Percentiles rank a stretch among this genome's conserved stretches.
These are phyloP conservation scores for Apogon talboti DNA, from an alignment of 2,797 vertebrate species.

Conservation along the genomic window DNA sequence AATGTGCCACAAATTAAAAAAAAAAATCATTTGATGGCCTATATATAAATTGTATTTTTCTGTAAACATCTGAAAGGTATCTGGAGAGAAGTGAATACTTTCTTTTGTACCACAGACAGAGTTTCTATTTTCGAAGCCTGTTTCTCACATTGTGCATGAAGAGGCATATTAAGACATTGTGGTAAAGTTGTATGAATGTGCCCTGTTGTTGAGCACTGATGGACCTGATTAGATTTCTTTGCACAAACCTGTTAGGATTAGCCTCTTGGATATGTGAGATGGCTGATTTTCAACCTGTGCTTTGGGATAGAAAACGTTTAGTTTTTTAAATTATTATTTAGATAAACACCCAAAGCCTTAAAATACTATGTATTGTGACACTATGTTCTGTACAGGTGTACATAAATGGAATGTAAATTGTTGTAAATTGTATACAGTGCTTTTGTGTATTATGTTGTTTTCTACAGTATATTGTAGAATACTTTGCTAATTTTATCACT, in stretches of 20 bases:
- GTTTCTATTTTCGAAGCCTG: slow-evolving; percentile 54
- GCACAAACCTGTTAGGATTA: slow-evolving; percentile 83
- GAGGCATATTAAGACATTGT: slow-evolving; percentile 72
- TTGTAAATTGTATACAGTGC: slow-evolving; percentile 78
- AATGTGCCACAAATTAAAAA: slow-evolving; percentile 45
- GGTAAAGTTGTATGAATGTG: slow-evolving; percentile 76
- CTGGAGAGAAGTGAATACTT: slow-evolving; percentile 49
- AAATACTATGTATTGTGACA: slow-evolving; percentile 89
- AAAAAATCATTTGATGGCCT: slow-evolving; percentile 34
- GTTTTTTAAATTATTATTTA: slow-evolving; percentile 45
- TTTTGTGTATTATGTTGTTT: slow-evolving; percentile 80
- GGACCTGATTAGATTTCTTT: slow-evolving; percentile 84
- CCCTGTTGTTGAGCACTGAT: slow-evolving; percentile 83
- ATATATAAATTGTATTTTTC: slow-evolving; percentile 42
- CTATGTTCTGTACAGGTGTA: slow-evolving; percentile 84
- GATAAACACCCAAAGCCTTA: slow-evolving; percentile 83
- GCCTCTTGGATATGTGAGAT: slow-evolving; percentile 68
- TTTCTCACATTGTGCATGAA: slow-evolving; percentile 50
- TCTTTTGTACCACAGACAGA: slow-evolving; percentile 20
- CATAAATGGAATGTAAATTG: slow-evolving; percentile 86
- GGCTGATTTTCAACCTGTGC: slow-evolving; percentile 79
- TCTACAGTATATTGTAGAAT: slow-evolving; percentile 79
- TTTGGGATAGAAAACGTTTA: slow-evolving; percentile 72
- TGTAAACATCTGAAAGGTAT: slow-evolving; percentile 45
- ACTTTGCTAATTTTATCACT: slow-evolving; percentile 74